phyloP scores from a whole-genome alignment of 2,888 invertebrate species.

The Dynastes tityus region DNA sequence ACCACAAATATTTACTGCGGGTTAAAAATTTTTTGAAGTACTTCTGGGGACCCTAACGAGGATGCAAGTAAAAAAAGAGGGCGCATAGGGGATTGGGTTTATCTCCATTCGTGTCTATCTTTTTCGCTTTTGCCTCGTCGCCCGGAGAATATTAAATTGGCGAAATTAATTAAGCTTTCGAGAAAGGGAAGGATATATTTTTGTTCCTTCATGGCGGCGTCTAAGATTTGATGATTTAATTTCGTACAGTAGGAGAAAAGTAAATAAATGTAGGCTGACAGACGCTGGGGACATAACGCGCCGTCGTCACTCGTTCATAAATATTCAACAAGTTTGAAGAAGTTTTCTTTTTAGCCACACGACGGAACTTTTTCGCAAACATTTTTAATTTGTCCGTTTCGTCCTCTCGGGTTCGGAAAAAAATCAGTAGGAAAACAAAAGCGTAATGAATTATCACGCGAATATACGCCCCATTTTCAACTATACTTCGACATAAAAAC shows the following conservation, averaged over 20 bases:
- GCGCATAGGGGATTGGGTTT: neutral
- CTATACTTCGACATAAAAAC: neutral
- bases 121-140: neutral
- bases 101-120: neutral
- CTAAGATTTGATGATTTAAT: conserved; percentile 29
- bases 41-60: neutral
- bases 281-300: neutral
- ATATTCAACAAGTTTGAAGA: conserved; percentile 31
- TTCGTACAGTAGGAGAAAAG: conserved; percentile 23
- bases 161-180: conserved; percentile 15
- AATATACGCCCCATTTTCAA: neutral
- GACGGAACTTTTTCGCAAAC: conserved; percentile 7
- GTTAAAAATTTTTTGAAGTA: neutral
- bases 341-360: conserved; percentile 13
- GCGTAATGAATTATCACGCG: neutral
- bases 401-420: conserved; percentile 1
- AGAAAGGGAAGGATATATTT: conserved; percentile 4
- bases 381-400: conserved; percentile 10
- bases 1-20: neutral
- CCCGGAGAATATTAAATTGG: conserved; percentile 13
- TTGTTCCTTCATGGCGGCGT: neutral
- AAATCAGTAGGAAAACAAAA: neutral
- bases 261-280: conserved; percentile 26
- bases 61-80: neutral
- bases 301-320: conserved; percentile 18